A percentile compares a stretch with the other conserved stretches of the same genome.
Evolutionary conservation across 2,888 invertebrate species (phyloP).

Genomic region (Leptogaster cylindrica): DNA sequence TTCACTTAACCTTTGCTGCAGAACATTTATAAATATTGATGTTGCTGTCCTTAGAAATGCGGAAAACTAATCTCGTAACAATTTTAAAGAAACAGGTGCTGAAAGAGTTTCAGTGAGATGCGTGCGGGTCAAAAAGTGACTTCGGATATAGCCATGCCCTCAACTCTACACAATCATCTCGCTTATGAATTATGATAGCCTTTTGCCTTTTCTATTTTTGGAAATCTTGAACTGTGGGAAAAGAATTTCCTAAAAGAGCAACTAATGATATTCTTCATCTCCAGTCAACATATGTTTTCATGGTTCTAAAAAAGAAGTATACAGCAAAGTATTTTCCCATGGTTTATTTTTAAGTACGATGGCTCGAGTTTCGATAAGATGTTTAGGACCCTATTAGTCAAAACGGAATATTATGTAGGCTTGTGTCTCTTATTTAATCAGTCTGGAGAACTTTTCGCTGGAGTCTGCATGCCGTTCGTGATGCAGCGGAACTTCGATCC

Average conservation of each 20-base stretch:
- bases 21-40: background rate
- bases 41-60: background rate
- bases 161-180: constrained; percentile 27
- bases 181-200: no score
- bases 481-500: background rate
- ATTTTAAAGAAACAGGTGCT: constrained; percentile 5
- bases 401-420: constrained; percentile 6
- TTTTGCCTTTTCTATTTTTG: constrained; percentile 22
- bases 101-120: background rate
- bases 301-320: constrained; percentile 22
- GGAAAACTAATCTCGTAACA: background rate
- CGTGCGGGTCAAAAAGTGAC: background rate
- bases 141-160: constrained; percentile 11
- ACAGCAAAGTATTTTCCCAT: constrained; percentile 33
- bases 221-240: constrained; percentile 24
- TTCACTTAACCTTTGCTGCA: background rate
- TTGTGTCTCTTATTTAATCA: constrained; percentile 9
- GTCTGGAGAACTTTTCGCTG: constrained; percentile 17
- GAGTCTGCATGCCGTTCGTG: no score
- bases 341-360: constrained; percentile 32
- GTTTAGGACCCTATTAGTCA: constrained; percentile 30
- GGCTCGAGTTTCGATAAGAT: constrained; percentile 25
- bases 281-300: constrained; percentile 27
- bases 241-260: constrained; percentile 35
- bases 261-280: background rate